Base-by-base conservation (phyloP, 2,113 vertebrate genomes). In the Spheniscus mendiculus region DNA sequence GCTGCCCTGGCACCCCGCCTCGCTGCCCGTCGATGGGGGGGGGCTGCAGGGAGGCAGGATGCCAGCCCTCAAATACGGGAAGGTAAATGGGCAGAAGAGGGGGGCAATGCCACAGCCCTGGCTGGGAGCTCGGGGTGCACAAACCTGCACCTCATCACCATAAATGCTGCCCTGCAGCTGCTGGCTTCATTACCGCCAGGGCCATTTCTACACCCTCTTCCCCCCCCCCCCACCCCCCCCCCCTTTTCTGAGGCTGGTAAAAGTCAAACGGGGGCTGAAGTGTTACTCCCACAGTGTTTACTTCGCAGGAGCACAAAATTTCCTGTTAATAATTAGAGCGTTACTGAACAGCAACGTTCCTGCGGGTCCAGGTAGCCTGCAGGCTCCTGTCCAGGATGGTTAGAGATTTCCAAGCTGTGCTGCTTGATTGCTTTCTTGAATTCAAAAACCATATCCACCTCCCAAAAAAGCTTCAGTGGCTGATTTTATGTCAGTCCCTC, bases 221-320 rank as follows among this genome's bases (percentile, higher is more conserved):
- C 47, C 45, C 22, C 8, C 9, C 7, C 15, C 32, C 58, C 16
- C 47, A n/a, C n/a, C 58, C 16, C 47, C 45, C 22, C 8, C 9
- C 7, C 15, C 32, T 47, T 71, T 83, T 40, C 85, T 27, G 59
- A 80, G 45, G 59, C 79, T 87, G 82, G 40, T 29, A 73, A 53
- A 83, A 96, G 59, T 66, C 95, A 74, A 50, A 4, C 4, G 15
- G 79, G 70, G 59, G 50, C 93, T 93, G 87, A 69, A 87, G 82
- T 55, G 84, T 92, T 63, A 58, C 71, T 84, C 89, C 95, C 94
- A 76, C 26, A n/a, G 92, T 38, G 47, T 72, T 95, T 67, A 67
- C 90, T 83, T 36, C 22, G 5, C 80, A 87, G 90, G 81, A 94
- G 77, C 73, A 76, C 74, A 62, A n/a, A 32, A 81, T 80, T 84